A percentile compares a stretch with the other conserved stretches of the same genome.
Evolutionary conservation across 2,113 vertebrate species (phyloP).

Genomic region (Catharus fuscescens): DNA sequence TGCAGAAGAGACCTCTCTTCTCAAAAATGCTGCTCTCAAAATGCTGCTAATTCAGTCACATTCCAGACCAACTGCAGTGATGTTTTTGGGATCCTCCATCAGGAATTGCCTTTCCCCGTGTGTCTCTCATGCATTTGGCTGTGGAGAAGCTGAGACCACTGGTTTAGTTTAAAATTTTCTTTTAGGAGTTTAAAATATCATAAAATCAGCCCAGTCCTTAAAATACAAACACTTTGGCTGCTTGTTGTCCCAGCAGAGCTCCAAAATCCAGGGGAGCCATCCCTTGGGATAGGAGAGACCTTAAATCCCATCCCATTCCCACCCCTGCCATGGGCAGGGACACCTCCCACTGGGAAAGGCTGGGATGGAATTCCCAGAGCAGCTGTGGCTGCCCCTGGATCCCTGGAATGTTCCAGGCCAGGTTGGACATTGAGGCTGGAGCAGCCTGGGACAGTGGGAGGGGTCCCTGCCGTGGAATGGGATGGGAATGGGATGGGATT

Average conservation of each 20-base stretch:
- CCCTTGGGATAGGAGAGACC: neutral
- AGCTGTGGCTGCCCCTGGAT: neutral
- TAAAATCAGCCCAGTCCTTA: neutral
- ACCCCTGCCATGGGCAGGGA: neutral
- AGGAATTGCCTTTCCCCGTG: neutral
- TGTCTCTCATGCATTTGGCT: neutral
- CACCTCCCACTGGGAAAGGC: neutral
- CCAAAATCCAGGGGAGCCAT: neutral
- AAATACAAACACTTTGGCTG: neutral
- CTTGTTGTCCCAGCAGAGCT: fast-evolving
- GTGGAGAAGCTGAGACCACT: neutral
- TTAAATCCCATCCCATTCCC: neutral
- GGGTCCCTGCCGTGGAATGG: neutral
- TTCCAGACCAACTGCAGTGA: neutral
- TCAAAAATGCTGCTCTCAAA: neutral
- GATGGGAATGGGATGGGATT: neutral
- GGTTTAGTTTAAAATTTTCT: neutral
- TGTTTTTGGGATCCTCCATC: neutral
- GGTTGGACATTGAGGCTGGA: fast-evolving
- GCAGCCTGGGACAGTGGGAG: neutral
- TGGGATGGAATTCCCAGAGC: neutral
- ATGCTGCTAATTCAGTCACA: neutral
- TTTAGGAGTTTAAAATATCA: neutral
- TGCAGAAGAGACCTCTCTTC: neutral
- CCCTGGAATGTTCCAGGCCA: neutral